Base-by-base conservation (phyloP, 2,888 invertebrate genomes). In the Thera britannica region DNA sequence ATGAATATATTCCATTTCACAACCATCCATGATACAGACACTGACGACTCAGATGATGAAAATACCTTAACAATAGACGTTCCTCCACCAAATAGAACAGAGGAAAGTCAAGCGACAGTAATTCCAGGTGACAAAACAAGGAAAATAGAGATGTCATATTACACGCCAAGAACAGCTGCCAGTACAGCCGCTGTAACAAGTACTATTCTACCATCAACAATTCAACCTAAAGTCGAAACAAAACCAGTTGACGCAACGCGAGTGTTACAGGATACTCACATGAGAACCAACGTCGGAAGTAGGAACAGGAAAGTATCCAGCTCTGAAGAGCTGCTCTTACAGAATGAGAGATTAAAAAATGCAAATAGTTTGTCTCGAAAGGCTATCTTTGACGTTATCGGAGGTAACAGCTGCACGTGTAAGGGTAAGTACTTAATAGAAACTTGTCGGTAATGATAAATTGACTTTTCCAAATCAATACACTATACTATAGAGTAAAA, bases 371-470 rank as follows among this genome's bases (percentile, higher is more conserved):
- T 62, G 58, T 2, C 56, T 7, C 59, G n/a, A 6, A 55, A 69
- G 5, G 57, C 57, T 58, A 62, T 59, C 3, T 59, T 72, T 34
- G 73, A 76, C 8, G 55, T 59, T 3, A 71, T 80, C 46, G 84
- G 81, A 12, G 68, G 83, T 0, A 85, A 83, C 58, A 83, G 51
- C 58, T 90, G 90, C 64, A 84, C 82, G 6, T 90, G 90, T 74
- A 82, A 83, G 83, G 90, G 90, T 89, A 64, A 6, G 7, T 55
- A 55, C 12, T 67, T 52, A n/a, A n/a, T n/a, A n/a, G 6, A 49
- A 49, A 3, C 4, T 49, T 12, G 2, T 49, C 12, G 12, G 4
- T 49, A 49, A 7, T 46, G 44, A 3, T 38, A 5, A 6, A 6
- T 46, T 9, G 44, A 9, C 9, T 9, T 46, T 9, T 8, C 7